Base-by-base conservation (phyloP, 2,113 vertebrate species). In the Plectropomus leopardus region DNA sequence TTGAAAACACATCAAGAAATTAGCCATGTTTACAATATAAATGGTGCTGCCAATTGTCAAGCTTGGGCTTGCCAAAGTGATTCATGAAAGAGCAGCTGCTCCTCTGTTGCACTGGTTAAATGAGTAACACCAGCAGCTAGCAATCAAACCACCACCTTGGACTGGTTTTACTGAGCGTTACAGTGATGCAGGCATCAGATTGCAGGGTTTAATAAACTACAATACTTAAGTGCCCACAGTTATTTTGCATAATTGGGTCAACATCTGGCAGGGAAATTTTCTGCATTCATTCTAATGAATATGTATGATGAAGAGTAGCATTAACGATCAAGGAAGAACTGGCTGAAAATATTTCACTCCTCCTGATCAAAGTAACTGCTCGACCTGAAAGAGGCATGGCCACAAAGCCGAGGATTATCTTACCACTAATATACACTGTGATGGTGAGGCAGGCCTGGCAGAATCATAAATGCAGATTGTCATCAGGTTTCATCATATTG, bases 1-100 rank as follows among this genome's bases (percentile, higher is more conserved):
- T 84, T 86, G 88, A 86, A 89, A 91, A 86, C 78, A 83, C 85
- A 88, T 90, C 69, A 86, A 60, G 77, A 78, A 88, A 84, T 88
- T 59, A 82, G 72, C 83, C 80, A 83, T 76, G 83, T 86, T 83
- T 69, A 77, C 72, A 75, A 80, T 70, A 84, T 85, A 76, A 89
- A 89, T 82, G 84, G 59, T 4, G 13, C 26, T 86, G 90, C 79
- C 91, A 78, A 80, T 89, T 83, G 54, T 82, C 7, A 51, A 24
- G 82, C 64, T 23, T 69, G 32, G 61, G 42, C 59, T 63, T 65
- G 86, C 77, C 86, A 82, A 53, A 65, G 80, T 85, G 90, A 88
- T 77, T 88, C 82, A 80, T 80, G 77, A n/a, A 57, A 53, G 69
- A 80, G 19, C 77, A 78, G 82, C 72, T 72, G 74, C 58, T 80